Base-by-base conservation (phyloP, 1,140 invertebrate genomes). In the Dendroctonus valens region DNA sequence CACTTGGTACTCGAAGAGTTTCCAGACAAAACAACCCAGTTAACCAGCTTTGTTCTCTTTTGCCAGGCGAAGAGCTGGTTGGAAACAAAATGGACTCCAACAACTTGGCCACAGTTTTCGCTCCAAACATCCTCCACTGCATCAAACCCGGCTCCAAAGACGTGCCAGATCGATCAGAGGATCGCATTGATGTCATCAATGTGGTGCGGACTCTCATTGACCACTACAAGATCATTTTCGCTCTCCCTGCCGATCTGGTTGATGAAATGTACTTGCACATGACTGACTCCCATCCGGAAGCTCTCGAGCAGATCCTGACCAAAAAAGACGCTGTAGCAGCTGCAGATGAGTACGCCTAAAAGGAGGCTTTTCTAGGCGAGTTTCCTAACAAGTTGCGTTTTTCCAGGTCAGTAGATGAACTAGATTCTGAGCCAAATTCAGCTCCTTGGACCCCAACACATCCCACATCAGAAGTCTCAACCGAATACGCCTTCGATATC, bases 1-100 rank as follows among this genome's bases (percentile, higher is more conserved):
- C 64, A 12, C 55, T 68, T 41, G 67, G 65, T 70, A 58, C 44
- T 2, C 1, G 26, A 46, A n/a, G 9, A 2, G 15, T 52, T 12
- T 52, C 5, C 44, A 3, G 12, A 52, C 3, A 12, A 11, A 52
- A 1, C 44, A 46, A 46, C 44, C 4, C 12, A 11, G 3, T 9
- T 11, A 46, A 11, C 44, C 4, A 46, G 12, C 44, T 38, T 59
- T 44, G 41, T 15, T 64, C 41, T 12, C 14, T 59, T n/a, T 44
- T 70, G 74, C 49, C 69, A 80, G 87, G 87, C 42, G 83, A 87
- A 68, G 81, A 86, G 80, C 66, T 91, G 49, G 75, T 84, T 37
- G 94, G 94, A 3, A 96, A 96, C 81, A 96, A 93, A 83, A 97
- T 97, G 94, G 92, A 96, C 77, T 87, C 90, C 8, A 89, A 86